These are phyloP conservation scores for Trichomycterus rosablanca DNA, from an alignment of 2,113 vertebrate species.

Conservation along the genomic window DNA sequence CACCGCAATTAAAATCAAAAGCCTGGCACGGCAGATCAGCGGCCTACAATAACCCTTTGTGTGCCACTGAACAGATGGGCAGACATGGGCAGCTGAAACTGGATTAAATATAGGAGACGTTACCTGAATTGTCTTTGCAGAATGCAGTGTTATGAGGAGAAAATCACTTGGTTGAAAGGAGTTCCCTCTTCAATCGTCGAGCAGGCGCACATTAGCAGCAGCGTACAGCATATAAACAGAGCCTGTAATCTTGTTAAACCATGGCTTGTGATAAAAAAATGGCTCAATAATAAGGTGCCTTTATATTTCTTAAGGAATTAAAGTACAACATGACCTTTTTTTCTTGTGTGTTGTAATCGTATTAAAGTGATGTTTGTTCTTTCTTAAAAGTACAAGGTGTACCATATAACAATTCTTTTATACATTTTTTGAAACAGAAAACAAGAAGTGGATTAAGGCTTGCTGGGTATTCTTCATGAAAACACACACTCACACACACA, in stretches of 20 bases:
- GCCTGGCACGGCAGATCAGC: slow-evolving; percentile 58
- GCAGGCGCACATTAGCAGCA: slow-evolving; percentile 30
- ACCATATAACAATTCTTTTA: neutral
- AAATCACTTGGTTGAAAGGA: slow-evolving; percentile 19
- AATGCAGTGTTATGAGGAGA: slow-evolving; percentile 12
- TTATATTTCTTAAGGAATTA: slow-evolving; percentile 9
- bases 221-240: slow-evolving; percentile 21
- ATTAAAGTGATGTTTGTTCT: slow-evolving; percentile 23
- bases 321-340: slow-evolving; percentile 13
- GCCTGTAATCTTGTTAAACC: slow-evolving; percentile 32
- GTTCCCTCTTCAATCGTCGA: slow-evolving; percentile 23
- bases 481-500: neutral
- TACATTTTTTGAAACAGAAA: neutral
- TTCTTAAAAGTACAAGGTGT: slow-evolving; percentile 7
- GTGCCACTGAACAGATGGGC: slow-evolving; percentile 44
- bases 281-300: slow-evolving; percentile 29
- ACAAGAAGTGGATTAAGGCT: slow-evolving; percentile 11
- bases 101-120: slow-evolving; percentile 38
- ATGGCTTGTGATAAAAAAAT: slow-evolving; percentile 29
- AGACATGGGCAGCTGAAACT: slow-evolving; percentile 41
- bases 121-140: slow-evolving; percentile 25
- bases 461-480: slow-evolving; percentile 12
- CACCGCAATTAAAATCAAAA: slow-evolving; percentile 75
- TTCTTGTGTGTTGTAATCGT: slow-evolving; percentile 6
- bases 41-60: slow-evolving; percentile 57